Evolutionary conservation across 1,140 invertebrate species (phyloP).

Genomic region (Drosophila pruinosa): DNA sequence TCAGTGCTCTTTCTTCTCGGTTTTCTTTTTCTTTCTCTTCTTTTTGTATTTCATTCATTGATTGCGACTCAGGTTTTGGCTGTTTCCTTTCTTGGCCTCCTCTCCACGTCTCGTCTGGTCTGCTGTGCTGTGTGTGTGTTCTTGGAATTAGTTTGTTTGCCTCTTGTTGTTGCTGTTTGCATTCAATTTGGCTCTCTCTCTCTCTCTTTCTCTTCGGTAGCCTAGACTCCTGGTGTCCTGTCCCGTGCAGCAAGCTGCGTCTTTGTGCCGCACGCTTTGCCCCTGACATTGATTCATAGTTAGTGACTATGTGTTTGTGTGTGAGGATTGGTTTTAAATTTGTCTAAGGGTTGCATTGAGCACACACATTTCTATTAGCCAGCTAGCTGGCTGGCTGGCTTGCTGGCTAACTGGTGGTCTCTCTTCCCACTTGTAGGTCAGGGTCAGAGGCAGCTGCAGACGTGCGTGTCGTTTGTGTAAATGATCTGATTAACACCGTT

Average conservation of each 20-base stretch:
- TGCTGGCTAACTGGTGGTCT: slow-evolving; percentile 11
- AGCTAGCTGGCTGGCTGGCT: too few species aligned
- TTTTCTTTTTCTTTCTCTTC: slow-evolving; percentile 40
- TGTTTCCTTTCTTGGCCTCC: slow-evolving; percentile 34
- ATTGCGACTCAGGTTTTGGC: slow-evolving; percentile 34
- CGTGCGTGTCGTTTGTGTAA: slow-evolving; percentile 65
- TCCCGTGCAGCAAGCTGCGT: slow-evolving; percentile 67
- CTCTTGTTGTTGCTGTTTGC: slow-evolving; percentile 45
- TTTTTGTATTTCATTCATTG: slow-evolving; percentile 37
- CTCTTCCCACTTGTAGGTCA: slow-evolving; percentile 65
- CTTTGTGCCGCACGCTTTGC: slow-evolving; percentile 71
- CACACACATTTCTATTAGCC: slow-evolving; percentile 33
- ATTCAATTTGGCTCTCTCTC: slow-evolving; percentile 67
- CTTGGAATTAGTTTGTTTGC: slow-evolving; percentile 67
- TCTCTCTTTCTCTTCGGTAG: slow-evolving; percentile 41
- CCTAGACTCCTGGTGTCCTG: slow-evolving; percentile 49
- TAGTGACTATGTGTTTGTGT: slow-evolving; percentile 34
- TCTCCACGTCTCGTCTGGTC: slow-evolving; percentile 13
- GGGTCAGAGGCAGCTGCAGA: slow-evolving; percentile 30
- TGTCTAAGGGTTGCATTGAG: slow-evolving; percentile 1
- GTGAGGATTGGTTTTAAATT: slow-evolving; percentile 1
- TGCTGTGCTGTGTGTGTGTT: slow-evolving; percentile 54
- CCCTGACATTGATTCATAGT: slow-evolving; percentile 78
- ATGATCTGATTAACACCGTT: slow-evolving; percentile 70
- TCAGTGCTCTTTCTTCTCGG: slow-evolving; percentile 28